Base-by-base conservation (phyloP, 2,797 vertebrate genomes). In the Ptychadena robeensis region DNA sequence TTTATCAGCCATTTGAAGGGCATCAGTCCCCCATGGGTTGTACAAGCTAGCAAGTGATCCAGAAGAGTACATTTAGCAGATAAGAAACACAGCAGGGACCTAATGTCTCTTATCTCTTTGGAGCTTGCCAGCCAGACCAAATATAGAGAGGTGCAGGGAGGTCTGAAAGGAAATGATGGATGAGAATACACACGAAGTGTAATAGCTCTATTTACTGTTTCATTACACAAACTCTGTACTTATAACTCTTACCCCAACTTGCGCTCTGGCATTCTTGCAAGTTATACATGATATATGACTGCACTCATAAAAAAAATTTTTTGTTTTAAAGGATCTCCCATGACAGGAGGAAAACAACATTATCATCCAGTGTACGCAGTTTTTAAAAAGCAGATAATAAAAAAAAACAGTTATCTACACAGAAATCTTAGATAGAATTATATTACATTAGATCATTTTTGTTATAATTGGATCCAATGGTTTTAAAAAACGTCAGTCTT, bases 1-100 rank as follows among this genome's bases (percentile, higher is more conserved):
- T 64, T 68, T 78, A 64, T 83, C 59, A 64, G 74, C 32, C 25
- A 72, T 73, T 53, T 70, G 34, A 77, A 72, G 73, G 72, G 66
- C 66, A 77, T 76, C 65, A 37, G 73, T 31, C n/a, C 38, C 57
- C 59, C 25, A 72, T 30, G 28, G 38, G 75, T 68, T 75, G 15
- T 63, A 32, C 14, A 66, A 72, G 15, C 64, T 66, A 79, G 28
- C 40, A 32, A 53, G 37, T 4, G 0, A 75, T 30, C 30, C 32
- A 59, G 14, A 72, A 12, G 22, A 11, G 30, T 65, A 71, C 14
- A 48, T 76, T 15, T 32, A 82, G 64, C 72, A 75, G 40, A 38
- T 74, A 61, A 28, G 28, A 53, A 64, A 44, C 67, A 61, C 67
- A 80, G 57, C 35, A 72, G 67, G 59, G 25, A 75, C 44, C 68